Evolutionary conservation across 1,140 invertebrate genomes (phyloP), one percentile per base, ranked within the genome.

Genomic region (Calosoma granatense): DNA sequence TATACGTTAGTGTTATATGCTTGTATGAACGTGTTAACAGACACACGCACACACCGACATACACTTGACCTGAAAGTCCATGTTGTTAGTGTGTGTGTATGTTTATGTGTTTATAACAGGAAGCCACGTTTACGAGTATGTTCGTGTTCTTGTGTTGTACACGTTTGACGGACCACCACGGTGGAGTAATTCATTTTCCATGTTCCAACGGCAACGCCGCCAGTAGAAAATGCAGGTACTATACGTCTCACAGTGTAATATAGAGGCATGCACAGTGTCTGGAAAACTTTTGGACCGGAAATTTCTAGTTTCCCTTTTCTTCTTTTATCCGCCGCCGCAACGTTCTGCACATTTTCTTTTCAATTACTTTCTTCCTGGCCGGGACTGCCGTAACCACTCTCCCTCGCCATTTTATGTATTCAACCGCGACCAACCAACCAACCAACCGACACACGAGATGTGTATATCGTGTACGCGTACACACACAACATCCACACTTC

Each of bases 131-230:
- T n/a, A n/a, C n/a, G n/a, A n/a, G n/a, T n/a, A n/a, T n/a, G n/a
- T n/a, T n/a, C n/a, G n/a, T n/a, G n/a, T n/a, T n/a, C n/a, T n/a
- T n/a, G n/a, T n/a, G 6, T 36, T 9, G 26, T 36, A 36, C 6
- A 36, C n/a, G 26, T 36, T 36, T 36, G 26, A 36, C 26, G 53
- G 53, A 9, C 54, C 47, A 21, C 21, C 20, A 20, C 47, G 51
- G 56, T 51, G 47, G 56, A 21, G 51, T 51, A 57, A 41, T 57
- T 57, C 51, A 22, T 51, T 57, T 23, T 53, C 47, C 15, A 6
- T 57, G 47, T 57, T 22, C 47, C 56, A 52, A 56, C 23, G 56
- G 22, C 39, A 47, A 56, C 30, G 41, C 19, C 54, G 51, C 19
- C 19, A 6, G 47, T 9, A 51, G 51, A 54, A 41, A 52, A 53